phyloP scores from a whole-genome alignment of 2,888 invertebrate genomes.

The Limenitis camilla region DNA sequence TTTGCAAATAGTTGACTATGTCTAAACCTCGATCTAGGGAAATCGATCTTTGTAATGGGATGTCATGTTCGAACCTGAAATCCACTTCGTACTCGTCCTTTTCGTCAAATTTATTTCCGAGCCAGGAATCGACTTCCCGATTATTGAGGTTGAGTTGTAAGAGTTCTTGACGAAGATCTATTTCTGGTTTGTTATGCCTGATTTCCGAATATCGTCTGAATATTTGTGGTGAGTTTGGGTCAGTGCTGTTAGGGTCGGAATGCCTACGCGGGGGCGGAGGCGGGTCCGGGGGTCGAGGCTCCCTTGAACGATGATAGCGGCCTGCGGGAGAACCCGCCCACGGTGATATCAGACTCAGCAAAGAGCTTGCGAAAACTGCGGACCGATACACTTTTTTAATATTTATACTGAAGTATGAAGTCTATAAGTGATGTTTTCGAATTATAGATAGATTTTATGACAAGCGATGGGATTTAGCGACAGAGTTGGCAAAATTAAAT shows the following conservation, averaged over 20 bases:
- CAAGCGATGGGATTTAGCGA: not conserved
- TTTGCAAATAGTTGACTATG: conserved; percentile 50
- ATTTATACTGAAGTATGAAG: not conserved
- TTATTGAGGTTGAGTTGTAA: conserved; percentile 46
- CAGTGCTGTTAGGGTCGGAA: conserved; percentile 35
- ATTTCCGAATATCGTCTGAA: conserved; percentile 40
- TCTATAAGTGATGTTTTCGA: not conserved
- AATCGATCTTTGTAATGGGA: conserved; percentile 53
- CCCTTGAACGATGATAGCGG: conserved; percentile 87
- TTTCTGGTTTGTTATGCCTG: conserved; percentile 36
- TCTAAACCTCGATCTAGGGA: conserved; percentile 59
- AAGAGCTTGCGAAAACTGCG: conserved; percentile 91
- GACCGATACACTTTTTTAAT: conserved; percentile 24
- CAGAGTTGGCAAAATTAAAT: not conserved
- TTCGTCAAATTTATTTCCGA: conserved; percentile 50
- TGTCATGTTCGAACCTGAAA: conserved; percentile 46
- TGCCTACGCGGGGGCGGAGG: conserved; percentile 63
- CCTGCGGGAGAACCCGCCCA: conserved; percentile 85
- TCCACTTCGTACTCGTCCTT: conserved; percentile 33
- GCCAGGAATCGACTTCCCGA: conserved; percentile 53
- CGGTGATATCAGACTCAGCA: conserved; percentile 83
- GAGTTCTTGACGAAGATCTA: conserved; percentile 58
- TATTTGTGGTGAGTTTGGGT: conserved; percentile 21
- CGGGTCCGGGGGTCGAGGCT: conserved; percentile 70
- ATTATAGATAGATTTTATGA: not conserved